Evolutionary conservation across 2,888 invertebrate species (phyloP), one percentile per base, ranked within the genome.

Genomic region (Tholera decimalis): DNA sequence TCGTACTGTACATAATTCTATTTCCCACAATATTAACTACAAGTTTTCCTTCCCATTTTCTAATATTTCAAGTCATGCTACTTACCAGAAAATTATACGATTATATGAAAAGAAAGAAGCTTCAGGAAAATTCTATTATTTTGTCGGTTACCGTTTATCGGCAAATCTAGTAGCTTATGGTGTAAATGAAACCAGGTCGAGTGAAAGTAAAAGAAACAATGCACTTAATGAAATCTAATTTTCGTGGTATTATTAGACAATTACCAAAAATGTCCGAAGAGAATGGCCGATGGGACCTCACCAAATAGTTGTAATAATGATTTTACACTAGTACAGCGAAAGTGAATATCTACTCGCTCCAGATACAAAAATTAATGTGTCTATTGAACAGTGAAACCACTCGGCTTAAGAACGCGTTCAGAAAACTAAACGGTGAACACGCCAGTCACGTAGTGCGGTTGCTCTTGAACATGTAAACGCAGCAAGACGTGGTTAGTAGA

Each of bases 301-400:
- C 24, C 63, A 73, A 64, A 68, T 59, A 44, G 13, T 68, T 66
- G 41, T 26, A 82, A 82, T 80, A 83, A 81, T 84, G 70, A 67
- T 58, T 76, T 79, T 77, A 79, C 58, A 68, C 69, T 60, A 79
- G 76, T 79, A 62, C 61, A 86, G 91, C 90, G 92, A 92, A 92
- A 92, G 92, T 91, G 75, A 67, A 79, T 83, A n/a, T n/a, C n/a
- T n/a, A 82, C 84, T 82, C 80, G 89, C 86, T 90, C 90, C 84
- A 91, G 87, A 89, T 91, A 91, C 87, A 79, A 90, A 84, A 89
- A 88, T n/a, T 89, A 90, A 91, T 88, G 86, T 86, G 83, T 88
- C 88, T 90, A 90, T 91, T 85, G 87, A 88, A 86, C 85, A 91
- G 93, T 91, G 92, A 94, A 93, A 94, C 87, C 86, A 84, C 82